Base-by-base conservation (phyloP, 2,113 vertebrate genomes). In the Cepphus grylle region DNA sequence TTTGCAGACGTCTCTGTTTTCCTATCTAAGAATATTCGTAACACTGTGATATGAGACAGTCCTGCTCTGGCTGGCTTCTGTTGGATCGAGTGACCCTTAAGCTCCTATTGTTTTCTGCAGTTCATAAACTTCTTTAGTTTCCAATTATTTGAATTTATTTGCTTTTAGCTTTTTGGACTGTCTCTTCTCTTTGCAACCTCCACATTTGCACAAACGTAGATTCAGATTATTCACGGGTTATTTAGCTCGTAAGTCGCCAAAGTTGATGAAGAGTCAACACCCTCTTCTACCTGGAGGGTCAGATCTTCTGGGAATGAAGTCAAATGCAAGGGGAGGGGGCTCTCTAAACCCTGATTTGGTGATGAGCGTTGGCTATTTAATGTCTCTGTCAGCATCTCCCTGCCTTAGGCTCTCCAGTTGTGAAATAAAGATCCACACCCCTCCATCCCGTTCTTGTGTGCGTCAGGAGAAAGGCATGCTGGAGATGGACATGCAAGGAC, bases 101-200 rank as follows among this genome's bases (percentile, higher is more conserved):
- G 63, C 62, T 96, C 45, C 81, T 95, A 91, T 94, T 97, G 96
- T 96, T 95, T 96, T 94, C 89, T 74, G 42, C 55, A 94, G 36
- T 78, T 94, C 88, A 81, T 71, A 73, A 90, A 62, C 55, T 66
- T 70, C 66, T 40, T 85, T 49, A 38, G 23, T 95, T 93, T 90
- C 78, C 79, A 93, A 15, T 87, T 79, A 78, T 56, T 95, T 93
- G 56, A 83, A 73, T 83, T 47, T 8, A 72, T 95, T 78, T 72
- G 63, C 43, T 93, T 86, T 78, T 82, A 70, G 69, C 50, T 61
- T 93, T 74, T 67, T 80, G 50, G n/a, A 40, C 56, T 63, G 2
- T 55, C 21, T 56, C 69, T 84, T 65, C 42, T 45, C 59, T 85
- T 88, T 62, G 38, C 70, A 59, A 16, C 58, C 42, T 47, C 43